These are phyloP conservation scores for Premnoplex brunnescens DNA, from an alignment of 2,797 vertebrate genomes.

Conservation along the genomic window DNA sequence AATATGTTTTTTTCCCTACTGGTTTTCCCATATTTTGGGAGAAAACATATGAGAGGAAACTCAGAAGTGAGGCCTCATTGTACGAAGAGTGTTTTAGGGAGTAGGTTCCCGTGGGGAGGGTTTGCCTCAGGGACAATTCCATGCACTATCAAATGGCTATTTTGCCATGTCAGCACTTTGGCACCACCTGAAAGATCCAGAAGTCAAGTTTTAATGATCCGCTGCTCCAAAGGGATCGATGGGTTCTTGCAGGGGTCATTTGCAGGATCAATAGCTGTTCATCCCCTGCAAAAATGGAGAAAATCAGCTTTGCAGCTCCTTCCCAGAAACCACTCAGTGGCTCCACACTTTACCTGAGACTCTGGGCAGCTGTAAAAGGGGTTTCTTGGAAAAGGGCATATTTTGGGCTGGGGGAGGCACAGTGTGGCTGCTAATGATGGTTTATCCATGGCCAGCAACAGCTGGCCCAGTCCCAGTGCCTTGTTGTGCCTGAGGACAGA, in stretches of 20 bases:
- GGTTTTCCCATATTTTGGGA: background rate
- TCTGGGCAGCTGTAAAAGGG: background rate
- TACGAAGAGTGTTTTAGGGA: background rate
- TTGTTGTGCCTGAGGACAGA: background rate
- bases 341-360: background rate
- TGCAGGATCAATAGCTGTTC: conserved; percentile 70
- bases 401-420: background rate
- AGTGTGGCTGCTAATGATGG: background rate
- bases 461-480: background rate
- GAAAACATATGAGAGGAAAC: background rate
- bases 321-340: conserved; percentile 14
- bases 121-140: background rate
- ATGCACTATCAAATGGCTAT: background rate
- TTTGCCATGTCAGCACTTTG: conserved; percentile 66
- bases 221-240: conserved; percentile 69
- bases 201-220: conserved; percentile 60
- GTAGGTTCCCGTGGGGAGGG: background rate
- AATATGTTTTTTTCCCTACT: background rate
- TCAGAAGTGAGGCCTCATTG: background rate
- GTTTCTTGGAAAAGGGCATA: background rate
- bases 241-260: conserved; percentile 60
- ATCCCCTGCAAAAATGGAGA: conserved; percentile 56
- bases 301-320: conserved; percentile 52
- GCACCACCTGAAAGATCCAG: conserved; percentile 51
- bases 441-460: background rate